A percentile compares a stretch with the other conserved stretches of the same genome.
These are phyloP conservation scores for Halichoerus grypus DNA, from an alignment of 2,113 vertebrate genomes.

Conservation along the genomic window DNA sequence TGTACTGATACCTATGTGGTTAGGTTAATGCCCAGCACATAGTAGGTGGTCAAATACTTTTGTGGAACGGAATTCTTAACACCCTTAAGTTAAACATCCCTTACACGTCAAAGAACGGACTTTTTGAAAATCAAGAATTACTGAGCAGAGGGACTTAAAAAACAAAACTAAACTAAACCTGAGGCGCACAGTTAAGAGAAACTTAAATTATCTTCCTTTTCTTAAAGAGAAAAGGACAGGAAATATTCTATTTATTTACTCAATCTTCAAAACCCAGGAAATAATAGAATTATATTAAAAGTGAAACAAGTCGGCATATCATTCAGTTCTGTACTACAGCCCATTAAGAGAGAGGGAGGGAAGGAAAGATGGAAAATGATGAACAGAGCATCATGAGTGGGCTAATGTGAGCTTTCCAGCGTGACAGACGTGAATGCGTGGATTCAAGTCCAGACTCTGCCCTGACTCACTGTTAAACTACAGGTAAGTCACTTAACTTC, in stretches of 20 bases:
- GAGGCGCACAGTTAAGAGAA: not conserved
- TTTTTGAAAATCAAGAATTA: constrained; percentile 18
- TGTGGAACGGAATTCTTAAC: not conserved
- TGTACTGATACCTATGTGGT: not conserved
- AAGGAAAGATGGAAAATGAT: not conserved
- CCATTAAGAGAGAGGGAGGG: not conserved
- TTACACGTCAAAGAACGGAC: not conserved
- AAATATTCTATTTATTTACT: constrained; percentile 14
- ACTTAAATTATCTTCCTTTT: not conserved
- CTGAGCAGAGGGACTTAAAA: not conserved
- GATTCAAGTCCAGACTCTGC: not conserved
- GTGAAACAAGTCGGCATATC: not conserved
- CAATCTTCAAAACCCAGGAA: not conserved
- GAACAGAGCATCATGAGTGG: not conserved
- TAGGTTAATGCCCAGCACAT: not conserved
- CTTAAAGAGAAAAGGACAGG: not conserved
- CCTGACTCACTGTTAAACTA: not conserved
- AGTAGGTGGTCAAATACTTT: not conserved
- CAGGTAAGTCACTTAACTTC: not conserved
- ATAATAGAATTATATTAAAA: not conserved
- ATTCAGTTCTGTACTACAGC: not conserved
- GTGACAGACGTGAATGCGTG: not conserved
- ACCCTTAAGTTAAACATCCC: not conserved
- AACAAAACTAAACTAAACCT: not conserved
- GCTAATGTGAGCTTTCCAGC: not conserved